Percentiles rank a stretch among this genome's conserved stretches.
phyloP scores from a whole-genome alignment of 2,888 invertebrate genomes.

The Agrotis puta region DNA sequence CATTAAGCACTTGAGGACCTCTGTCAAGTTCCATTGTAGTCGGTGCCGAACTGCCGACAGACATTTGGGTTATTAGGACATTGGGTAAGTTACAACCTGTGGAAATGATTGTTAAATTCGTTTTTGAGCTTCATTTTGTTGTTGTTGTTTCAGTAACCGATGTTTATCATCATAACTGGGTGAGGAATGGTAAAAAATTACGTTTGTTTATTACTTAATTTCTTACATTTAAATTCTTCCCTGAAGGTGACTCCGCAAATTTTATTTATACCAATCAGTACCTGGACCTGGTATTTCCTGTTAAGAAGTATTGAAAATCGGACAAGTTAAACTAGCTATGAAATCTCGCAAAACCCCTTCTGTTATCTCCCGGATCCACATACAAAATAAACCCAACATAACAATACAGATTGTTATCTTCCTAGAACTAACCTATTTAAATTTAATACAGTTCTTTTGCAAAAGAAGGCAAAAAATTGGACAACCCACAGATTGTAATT shows the following conservation, averaged over 20 bases:
- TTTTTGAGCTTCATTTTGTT: neutral
- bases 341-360: neutral
- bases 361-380: neutral
- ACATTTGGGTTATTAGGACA: conserved; percentile 26
- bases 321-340: neutral
- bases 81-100: neutral
- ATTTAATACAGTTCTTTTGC: conserved; percentile 2
- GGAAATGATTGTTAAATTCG: neutral
- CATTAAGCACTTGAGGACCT: conserved; percentile 46
- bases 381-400: conserved; percentile 4
- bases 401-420: conserved; percentile 22
- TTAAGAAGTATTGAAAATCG: neutral
- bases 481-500: conserved; percentile 38
- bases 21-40: conserved; percentile 35
- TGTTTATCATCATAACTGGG: too few relatives aligned
- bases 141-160: neutral
- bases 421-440: conserved; percentile 25
- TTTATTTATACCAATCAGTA: too few relatives aligned
- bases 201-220: too few relatives aligned
- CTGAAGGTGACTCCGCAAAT: too few relatives aligned
- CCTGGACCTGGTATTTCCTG: too few relatives aligned
- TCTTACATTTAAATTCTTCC: too few relatives aligned
- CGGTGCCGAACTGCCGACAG: conserved; percentile 23
- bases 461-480: conserved; percentile 36
- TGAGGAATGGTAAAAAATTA: too few relatives aligned